Evolutionary conservation across 2,113 vertebrate genomes (phyloP).

Genomic region (Recurvirostra avosetta): DNA sequence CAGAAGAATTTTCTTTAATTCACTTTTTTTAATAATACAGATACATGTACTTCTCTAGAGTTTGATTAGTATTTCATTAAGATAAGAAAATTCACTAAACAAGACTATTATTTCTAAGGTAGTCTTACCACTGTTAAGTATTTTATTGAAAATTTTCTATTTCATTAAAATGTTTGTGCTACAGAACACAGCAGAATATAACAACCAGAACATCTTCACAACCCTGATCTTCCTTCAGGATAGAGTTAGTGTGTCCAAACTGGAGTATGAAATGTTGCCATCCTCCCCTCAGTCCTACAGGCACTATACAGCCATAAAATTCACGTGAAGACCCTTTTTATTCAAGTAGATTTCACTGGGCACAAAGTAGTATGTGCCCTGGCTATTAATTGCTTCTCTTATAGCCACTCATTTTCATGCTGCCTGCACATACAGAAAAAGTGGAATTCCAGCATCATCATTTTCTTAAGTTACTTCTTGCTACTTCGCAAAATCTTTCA

Average conservation of each 20-base stretch:
- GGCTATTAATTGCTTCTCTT: background rate
- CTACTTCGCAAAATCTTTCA: background rate
- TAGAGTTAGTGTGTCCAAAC: background rate
- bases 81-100: background rate
- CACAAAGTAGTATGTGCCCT: background rate
- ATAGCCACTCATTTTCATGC: background rate
- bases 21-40: background rate
- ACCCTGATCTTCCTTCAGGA: background rate
- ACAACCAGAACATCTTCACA: background rate
- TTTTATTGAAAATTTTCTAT: background rate
- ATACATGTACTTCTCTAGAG: background rate
- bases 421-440: background rate
- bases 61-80: background rate
- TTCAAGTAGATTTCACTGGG: background rate
- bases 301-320: background rate
- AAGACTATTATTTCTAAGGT: background rate
- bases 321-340: fast-evolving
- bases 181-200: background rate
- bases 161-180: background rate
- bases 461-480: background rate
- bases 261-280: background rate
- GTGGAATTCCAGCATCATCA: background rate
- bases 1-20: background rate
- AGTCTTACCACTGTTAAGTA: background rate
- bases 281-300: background rate